These are phyloP conservation scores for Ornithoptera priamus DNA, from an alignment of 2,888 invertebrate species.

Conservation along the genomic window DNA sequence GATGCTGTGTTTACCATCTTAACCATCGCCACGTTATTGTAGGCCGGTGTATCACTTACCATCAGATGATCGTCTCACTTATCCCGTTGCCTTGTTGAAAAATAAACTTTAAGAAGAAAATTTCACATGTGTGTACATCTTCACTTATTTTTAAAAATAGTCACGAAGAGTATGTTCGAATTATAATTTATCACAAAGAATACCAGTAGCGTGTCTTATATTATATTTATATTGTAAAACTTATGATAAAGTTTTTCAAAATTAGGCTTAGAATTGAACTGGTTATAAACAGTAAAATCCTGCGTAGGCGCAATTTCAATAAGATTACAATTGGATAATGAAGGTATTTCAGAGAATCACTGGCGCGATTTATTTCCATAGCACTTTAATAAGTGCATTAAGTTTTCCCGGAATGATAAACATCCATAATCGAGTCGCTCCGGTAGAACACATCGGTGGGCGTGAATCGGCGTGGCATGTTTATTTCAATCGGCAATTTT, in stretches of 20 bases:
- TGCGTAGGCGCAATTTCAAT: background rate
- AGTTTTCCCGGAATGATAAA: slow-evolving; percentile 28
- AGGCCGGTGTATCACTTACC: too few relatives aligned
- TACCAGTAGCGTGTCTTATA: too few relatives aligned
- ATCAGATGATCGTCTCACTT: too few relatives aligned
- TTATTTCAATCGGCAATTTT: slow-evolving; percentile 71
- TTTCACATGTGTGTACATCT: too few relatives aligned
- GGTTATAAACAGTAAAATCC: background rate
- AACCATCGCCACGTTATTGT: too few relatives aligned
- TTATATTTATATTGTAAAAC: too few relatives aligned
- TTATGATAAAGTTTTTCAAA: background rate
- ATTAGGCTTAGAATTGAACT: background rate
- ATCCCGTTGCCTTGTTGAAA: too few relatives aligned
- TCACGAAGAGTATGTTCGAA: too few relatives aligned
- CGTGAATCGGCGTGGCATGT: slow-evolving; percentile 55
- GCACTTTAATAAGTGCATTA: slow-evolving; percentile 26
- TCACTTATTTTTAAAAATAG: too few relatives aligned
- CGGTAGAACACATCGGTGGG: slow-evolving; percentile 40
- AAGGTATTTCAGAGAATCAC: slow-evolving; percentile 13
- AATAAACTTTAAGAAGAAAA: too few relatives aligned
- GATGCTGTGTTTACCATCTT: too few relatives aligned
- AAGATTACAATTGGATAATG: slow-evolving; percentile 6
- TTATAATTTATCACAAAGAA: too few relatives aligned
- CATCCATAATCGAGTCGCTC: slow-evolving; percentile 28
- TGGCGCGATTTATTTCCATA: slow-evolving; percentile 17